Evolutionary conservation across 2,888 invertebrate genomes (phyloP), one percentile per base, ranked within the genome.

Genomic region (Crepidodera aurea): DNA sequence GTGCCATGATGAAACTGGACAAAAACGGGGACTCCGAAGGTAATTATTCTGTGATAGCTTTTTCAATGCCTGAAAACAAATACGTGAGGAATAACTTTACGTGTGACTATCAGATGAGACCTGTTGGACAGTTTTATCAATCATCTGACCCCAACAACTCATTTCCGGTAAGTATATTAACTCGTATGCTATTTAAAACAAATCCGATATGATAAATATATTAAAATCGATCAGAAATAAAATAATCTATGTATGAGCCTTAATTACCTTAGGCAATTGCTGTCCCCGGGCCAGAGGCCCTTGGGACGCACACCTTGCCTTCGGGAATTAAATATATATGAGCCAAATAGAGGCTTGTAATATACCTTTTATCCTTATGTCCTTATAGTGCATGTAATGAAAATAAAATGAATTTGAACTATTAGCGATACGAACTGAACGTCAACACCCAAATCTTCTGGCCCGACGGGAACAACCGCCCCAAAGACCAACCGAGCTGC

Each of bases 1-100:
- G 98, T 13, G 92, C 96, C 77, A 91, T 90, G 65, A 95, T 98
- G 74, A 92, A 92, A 70, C 86, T 98, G 69, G 96, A 98, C 83
- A 86, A 90, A 71, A 88, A 92, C 72, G 98, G 97, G 1, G 97
- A 98, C 81, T 97, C 97, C 0, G 96, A 97, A 80, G 98, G 97
- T 6, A 98, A 98, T 81, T 98, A 96, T 83, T 96, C 98, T 0
- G 92, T 98, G 57, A 83, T 98, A 64, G 93, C 96, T 1, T 88
- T 91, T 75, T 91, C 90, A 78, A 67, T 72, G 39, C 64, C 61
- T 6, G 57, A 69, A 4, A 66, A 71, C 50, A 82, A 81, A 66
- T 83, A 83, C 40, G 83, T 83, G 0, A 76, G 80, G 48, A 79
- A 80, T 40, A 86, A 86, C 73, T 88, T 90, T 72, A 86, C 87